Percentiles rank a stretch among this genome's conserved stretches.
These are phyloP conservation scores for Heteromyza rotundicornis DNA, from an alignment of 2,888 invertebrate genomes.

Conservation along the genomic window DNA sequence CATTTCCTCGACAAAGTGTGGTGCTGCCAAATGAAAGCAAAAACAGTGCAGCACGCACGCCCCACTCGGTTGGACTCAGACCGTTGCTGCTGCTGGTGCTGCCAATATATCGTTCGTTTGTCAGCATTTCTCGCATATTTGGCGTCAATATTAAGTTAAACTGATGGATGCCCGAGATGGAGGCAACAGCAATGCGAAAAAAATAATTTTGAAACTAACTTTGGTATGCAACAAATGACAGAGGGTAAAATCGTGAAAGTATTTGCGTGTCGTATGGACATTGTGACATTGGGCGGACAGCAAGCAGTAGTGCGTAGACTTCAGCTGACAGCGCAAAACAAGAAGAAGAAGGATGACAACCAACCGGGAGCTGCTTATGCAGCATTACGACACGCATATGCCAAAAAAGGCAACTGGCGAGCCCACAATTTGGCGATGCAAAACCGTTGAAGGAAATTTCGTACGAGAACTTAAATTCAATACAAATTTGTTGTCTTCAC, in stretches of 20 bases:
- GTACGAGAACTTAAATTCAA: too few relatives aligned
- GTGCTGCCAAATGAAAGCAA: not conserved
- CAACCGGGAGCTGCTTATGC: too few relatives aligned
- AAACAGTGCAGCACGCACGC: not conserved
- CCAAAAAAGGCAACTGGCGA: constrained; percentile 32
- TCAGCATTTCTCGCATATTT: constrained; percentile 61
- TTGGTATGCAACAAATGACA: constrained; percentile 61
- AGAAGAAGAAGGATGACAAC: too few relatives aligned
- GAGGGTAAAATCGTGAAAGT: constrained; percentile 60
- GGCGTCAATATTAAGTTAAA: constrained; percentile 62
- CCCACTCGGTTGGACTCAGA: too few relatives aligned
- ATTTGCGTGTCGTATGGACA: constrained; percentile 58
- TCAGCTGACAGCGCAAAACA: too few relatives aligned
- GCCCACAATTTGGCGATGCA: constrained; percentile 7
- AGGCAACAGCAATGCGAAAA: constrained; percentile 15
- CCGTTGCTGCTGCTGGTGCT: not conserved
- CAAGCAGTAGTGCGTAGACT: constrained; percentile 16
- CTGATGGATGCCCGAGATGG: constrained; percentile 51
- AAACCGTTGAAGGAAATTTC: constrained; percentile 32
- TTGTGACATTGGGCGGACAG: constrained; percentile 46
- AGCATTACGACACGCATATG: constrained; percentile 27
- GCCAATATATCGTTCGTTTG: constrained; percentile 53
- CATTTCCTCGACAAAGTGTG: not conserved
- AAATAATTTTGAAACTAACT: constrained; percentile 57
- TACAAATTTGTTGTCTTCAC: too few relatives aligned